These are phyloP conservation scores for Leptopilina syphax DNA, from an alignment of 2,888 invertebrate species.

Conservation along the genomic window DNA sequence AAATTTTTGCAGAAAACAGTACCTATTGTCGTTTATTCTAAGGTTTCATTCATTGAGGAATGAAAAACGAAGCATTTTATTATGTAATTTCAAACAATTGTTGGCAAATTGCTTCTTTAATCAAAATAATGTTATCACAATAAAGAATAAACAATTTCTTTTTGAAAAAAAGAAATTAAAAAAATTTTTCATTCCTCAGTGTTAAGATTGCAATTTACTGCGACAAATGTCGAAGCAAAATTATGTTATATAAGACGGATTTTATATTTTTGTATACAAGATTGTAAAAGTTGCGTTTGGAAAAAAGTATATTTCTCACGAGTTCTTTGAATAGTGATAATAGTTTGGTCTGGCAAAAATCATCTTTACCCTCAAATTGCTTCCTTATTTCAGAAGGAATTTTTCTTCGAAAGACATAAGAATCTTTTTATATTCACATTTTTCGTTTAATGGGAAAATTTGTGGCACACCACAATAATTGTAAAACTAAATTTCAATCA, in stretches of 20 bases:
- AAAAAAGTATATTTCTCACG: conserved; percentile 18
- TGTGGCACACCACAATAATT: conserved; percentile 30
- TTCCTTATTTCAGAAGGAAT: conserved; percentile 30
- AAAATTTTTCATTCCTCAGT: too few relatives aligned
- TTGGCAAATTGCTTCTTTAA: too few relatives aligned
- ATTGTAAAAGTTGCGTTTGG: conserved; percentile 11
- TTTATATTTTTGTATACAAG: neutral
- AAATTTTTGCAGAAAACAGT: conserved; percentile 27
- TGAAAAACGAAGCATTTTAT: too few relatives aligned
- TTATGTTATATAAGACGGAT: neutral
- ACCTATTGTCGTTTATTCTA: conserved; percentile 6
- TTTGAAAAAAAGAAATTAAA: too few relatives aligned
- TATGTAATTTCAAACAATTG: too few relatives aligned
- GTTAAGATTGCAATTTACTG: neutral
- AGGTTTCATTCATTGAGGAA: neutral
- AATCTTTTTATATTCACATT: neutral
- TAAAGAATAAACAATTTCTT: too few relatives aligned
- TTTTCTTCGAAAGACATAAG: neutral
- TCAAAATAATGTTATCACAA: too few relatives aligned
- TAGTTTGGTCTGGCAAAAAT: conserved; percentile 34
- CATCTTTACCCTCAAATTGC: conserved; percentile 17
- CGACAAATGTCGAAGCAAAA: neutral
- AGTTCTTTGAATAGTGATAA: conserved; percentile 15
- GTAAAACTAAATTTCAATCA: neutral
- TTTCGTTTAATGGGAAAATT: conserved; percentile 4